Evolutionary conservation across 2,797 vertebrate genomes (phyloP), one percentile per base, ranked within the genome.

Genomic region (Furcifer pardalis): DNA sequence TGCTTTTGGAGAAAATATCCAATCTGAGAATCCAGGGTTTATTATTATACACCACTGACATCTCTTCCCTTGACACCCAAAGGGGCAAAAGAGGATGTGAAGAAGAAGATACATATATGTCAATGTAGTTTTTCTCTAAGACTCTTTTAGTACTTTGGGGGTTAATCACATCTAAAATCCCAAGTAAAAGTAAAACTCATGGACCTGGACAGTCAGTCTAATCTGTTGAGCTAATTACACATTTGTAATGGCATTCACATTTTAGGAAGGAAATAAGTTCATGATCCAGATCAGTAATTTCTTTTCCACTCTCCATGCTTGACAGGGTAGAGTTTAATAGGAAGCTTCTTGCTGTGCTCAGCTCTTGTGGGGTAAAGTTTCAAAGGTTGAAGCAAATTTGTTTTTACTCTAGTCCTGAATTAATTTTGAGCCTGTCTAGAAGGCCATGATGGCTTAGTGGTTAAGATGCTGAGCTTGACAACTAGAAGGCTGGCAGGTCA

Each of bases 381-480:
- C 81, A 89, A 81, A 86, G 73, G 78, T 89, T 89, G 81, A 79
- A 40, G 65, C 0, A 0, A 49, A 85, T 84, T 73, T 77, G 85
- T 84, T 87, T 89, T 89, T 83, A 85, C 73, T 46, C 42, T 83
- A 0, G 0, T 60, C 85, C 0, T 0, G 65, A 72, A 69, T 35
- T 75, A 82, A 69, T 80, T 88, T 32, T n/a, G n/a, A n/a, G n/a
- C n/a, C n/a, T n/a, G n/a, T n/a, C n/a, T n/a, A n/a, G n/a, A n/a
- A n/a, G n/a, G n/a, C n/a, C n/a, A n/a, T n/a, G n/a, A n/a, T n/a
- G n/a, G n/a, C n/a, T n/a, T n/a, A n/a, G n/a, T n/a, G n/a, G n/a
- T n/a, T n/a, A n/a, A n/a, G n/a, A n/a, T n/a, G n/a, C n/a, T n/a
- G n/a, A n/a, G n/a, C n/a, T n/a, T n/a, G n/a, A n/a, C n/a, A n/a